phyloP scores from a whole-genome alignment of 1,140 invertebrate species.

The Drosophila kohkoa region DNA sequence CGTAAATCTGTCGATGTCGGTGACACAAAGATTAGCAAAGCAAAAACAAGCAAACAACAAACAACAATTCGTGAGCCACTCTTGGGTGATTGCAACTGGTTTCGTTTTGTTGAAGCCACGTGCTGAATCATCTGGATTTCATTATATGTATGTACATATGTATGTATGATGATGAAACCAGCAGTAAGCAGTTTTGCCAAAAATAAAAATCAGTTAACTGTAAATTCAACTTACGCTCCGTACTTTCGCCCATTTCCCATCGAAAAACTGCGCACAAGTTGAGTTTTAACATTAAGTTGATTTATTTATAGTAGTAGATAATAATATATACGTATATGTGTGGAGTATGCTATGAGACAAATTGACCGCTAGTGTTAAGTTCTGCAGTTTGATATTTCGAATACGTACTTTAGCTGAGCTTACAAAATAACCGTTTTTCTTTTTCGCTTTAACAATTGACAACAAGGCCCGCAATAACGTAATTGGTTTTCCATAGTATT shows the following conservation, averaged over 20 bases:
- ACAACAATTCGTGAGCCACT: constrained; percentile 7
- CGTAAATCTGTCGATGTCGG: background rate
- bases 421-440: constrained; percentile 33
- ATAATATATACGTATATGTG: constrained; percentile 65
- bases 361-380: constrained; percentile 53
- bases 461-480: constrained; percentile 40
- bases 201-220: constrained; percentile 8
- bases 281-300: constrained; percentile 66
- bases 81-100: constrained; percentile 25
- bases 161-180: constrained; percentile 69
- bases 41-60: background rate
- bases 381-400: constrained; percentile 58
- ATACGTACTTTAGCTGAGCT: constrained; percentile 55
- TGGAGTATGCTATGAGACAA: constrained; percentile 52
- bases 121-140: constrained; percentile 56
- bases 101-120: constrained; percentile 43
- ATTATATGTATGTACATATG: background rate
- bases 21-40: background rate
- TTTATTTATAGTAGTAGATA: constrained; percentile 61
- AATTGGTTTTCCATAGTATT: constrained; percentile 28
- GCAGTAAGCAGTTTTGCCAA: constrained; percentile 17
- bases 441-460: constrained; percentile 72
- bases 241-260: background rate
- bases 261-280: background rate
- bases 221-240: constrained; percentile 29